Evolutionary conservation across 2,797 vertebrate species (phyloP).

Genomic region (Brachymystax lenok): DNA sequence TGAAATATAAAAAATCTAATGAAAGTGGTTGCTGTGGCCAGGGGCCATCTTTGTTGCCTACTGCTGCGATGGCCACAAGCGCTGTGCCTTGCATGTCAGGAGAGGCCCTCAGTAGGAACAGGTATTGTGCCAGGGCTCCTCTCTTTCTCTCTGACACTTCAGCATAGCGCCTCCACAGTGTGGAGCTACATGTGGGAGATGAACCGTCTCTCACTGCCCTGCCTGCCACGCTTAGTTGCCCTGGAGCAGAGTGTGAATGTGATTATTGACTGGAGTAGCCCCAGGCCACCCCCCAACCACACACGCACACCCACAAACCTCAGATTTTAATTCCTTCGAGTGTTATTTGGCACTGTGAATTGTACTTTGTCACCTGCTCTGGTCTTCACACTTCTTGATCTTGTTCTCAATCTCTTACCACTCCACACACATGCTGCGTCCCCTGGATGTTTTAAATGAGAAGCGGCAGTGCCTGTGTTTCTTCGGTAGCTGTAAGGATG

Average conservation of each 20-base stretch:
- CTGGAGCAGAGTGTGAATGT: slow-evolving; percentile 42
- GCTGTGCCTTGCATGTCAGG: background rate
- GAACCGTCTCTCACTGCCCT: slow-evolving; percentile 33
- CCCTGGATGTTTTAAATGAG: background rate
- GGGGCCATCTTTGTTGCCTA: background rate
- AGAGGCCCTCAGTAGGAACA: slow-evolving; percentile 1
- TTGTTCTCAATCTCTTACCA: background rate
- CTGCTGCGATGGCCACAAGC: background rate
- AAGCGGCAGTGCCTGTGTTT: background rate
- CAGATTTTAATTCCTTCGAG: slow-evolving; percentile 36
- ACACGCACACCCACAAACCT: background rate
- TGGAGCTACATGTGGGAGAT: slow-evolving; percentile 30
- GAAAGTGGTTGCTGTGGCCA: background rate
- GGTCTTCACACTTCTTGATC: slow-evolving; percentile 5
- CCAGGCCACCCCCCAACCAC: background rate
- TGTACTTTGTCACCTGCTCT: slow-evolving; percentile 34
- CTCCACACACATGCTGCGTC: too few relatives aligned
- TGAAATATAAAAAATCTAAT: too few relatives aligned
- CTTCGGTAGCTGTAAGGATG: background rate
- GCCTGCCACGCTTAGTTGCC: slow-evolving; percentile 7
- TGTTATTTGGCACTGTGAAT: slow-evolving; percentile 19
- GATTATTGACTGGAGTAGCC: slow-evolving; percentile 39
- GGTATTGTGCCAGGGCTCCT: slow-evolving; percentile 11
- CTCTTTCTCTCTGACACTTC: slow-evolving; percentile 14
- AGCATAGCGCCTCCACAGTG: slow-evolving; percentile 24